phyloP scores from a whole-genome alignment of 1,140 invertebrate genomes.

The Drosophila littoralis region DNA sequence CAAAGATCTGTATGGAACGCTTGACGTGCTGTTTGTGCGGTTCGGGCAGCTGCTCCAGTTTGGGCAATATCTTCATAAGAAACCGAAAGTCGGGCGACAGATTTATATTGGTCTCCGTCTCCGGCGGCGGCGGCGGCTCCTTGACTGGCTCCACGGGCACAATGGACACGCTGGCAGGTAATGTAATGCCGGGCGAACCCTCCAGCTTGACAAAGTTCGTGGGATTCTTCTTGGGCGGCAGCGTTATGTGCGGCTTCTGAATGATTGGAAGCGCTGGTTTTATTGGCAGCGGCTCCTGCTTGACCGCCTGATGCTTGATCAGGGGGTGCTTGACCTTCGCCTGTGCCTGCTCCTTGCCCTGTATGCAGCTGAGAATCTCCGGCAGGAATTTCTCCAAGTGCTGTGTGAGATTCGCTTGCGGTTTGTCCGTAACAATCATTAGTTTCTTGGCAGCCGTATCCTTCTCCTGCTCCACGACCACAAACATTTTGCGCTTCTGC shows the following conservation, averaged over 20 bases:
- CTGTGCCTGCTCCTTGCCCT: slow-evolving; percentile 65
- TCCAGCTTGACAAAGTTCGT: slow-evolving; percentile 67
- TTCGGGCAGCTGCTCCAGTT: slow-evolving; percentile 74
- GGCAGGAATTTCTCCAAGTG: slow-evolving; percentile 78
- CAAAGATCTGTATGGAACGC: slow-evolving; percentile 76
- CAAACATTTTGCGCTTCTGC: slow-evolving; percentile 78
- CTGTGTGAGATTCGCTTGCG: slow-evolving; percentile 63
- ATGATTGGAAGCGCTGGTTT: slow-evolving; percentile 3
- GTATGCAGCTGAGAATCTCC: slow-evolving; percentile 71
- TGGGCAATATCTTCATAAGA: slow-evolving; percentile 80
- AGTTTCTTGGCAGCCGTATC: slow-evolving; percentile 63
- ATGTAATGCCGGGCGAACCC: slow-evolving; percentile 6
- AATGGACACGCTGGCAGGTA: slow-evolving; percentile 31
- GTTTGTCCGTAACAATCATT: slow-evolving; percentile 74
- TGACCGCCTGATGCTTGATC: slow-evolving; percentile 13
- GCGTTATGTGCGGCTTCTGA: slow-evolving; percentile 62
- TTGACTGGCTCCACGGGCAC: slow-evolving; percentile 26
- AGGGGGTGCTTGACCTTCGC: slow-evolving; percentile 26
- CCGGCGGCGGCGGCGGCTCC: slow-evolving; percentile 20
- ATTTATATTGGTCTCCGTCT: slow-evolving; percentile 75
- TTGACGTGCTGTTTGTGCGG: slow-evolving; percentile 79
- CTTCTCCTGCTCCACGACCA: slow-evolving; percentile 77
- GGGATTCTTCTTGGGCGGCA: slow-evolving; percentile 82
- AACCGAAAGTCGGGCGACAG: slow-evolving; percentile 78
- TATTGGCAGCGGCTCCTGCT: slow-evolving; percentile 22